Base-by-base conservation (phyloP, 2,888 invertebrate species). In the Torymus texanus region DNA sequence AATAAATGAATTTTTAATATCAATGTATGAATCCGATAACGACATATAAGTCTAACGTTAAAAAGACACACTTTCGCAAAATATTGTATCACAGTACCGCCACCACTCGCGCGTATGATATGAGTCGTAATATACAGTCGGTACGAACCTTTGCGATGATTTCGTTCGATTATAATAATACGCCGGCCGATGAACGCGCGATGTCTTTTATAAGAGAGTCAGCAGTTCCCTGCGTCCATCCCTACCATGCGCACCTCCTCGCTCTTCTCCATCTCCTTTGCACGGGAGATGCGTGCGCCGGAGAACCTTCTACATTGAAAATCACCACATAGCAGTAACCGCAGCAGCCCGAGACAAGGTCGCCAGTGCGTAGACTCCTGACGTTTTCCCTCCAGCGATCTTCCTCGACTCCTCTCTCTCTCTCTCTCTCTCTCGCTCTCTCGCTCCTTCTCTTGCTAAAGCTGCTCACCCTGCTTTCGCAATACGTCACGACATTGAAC, bases 181-280 rank as follows among this genome's bases (percentile, higher is more conserved):
- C 56, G 24, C 3, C n/a, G 29, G 58, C 13, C 8, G 58, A 70
- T 56, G 29, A 24, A 29, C n/a, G 55, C n/a, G 55, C 8, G 50
- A 62, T 56, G 68, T 76, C 77, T 77, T 77, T 77, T 77, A 71
- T 77, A 77, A 65, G 77, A 65, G 51, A 13, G 29, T 21, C 21
- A 21, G 53, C 18, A 11, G 11, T 63, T 63, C 21, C 62, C 59
- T 29, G 55, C 24, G 50, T 10, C 41, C 67, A 55, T 75, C 75
- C 75, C 74, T 74, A 66, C 74, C 66, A 74, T 66, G n/a, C 8
- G 29, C 14, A 14, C 18, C n/a, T 74, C 14, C 16, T 55, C 56
- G n/a, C 18, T 41, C 41, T 16, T 58, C 70, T 59, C 29, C 24
- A 56, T 41, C 58, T 70, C 70, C 50, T 58, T 18, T 11, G 16